Conservation (phyloP, 92 coral and sea anemone species). For the Montipora capitata region DNA sequence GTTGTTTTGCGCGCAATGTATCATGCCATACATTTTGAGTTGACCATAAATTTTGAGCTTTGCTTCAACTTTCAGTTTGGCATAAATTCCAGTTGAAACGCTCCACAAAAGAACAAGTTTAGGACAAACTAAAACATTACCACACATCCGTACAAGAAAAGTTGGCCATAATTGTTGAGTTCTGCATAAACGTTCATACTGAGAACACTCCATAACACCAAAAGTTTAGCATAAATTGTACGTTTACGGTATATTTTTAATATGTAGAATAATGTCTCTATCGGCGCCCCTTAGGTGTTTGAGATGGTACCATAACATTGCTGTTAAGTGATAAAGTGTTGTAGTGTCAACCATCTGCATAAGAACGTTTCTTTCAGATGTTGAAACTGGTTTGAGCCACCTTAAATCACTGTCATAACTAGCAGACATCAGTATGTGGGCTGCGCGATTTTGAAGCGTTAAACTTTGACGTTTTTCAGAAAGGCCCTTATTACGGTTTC, state of each 20-base stretch:
- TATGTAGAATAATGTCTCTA: not conserved
- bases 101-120: constrained; percentile 19
- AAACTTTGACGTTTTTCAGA: too few species aligned
- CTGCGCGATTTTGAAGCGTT: too few species aligned
- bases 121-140: constrained; percentile 19
- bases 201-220: constrained; percentile 24
- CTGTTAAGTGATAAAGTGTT: too few species aligned
- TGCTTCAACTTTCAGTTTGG: constrained; percentile 11
- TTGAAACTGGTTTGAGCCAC: too few species aligned
- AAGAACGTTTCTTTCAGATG: too few species aligned
- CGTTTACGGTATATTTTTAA: not conserved
- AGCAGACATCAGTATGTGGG: too few species aligned
- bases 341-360: too few species aligned
- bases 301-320: too few species aligned
- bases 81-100: constrained; percentile 14
- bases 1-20: not conserved
- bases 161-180: constrained; percentile 5
- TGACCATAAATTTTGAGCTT: not conserved
- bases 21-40: not conserved
- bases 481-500: too few species aligned
- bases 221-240: constrained; percentile 18
- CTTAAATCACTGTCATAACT: too few species aligned
- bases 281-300: constrained; percentile 8
- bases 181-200: constrained; percentile 7
- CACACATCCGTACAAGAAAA: constrained; percentile 1